Base-by-base conservation (phyloP, 1,140 invertebrate genomes). In the Arion vulgaris region DNA sequence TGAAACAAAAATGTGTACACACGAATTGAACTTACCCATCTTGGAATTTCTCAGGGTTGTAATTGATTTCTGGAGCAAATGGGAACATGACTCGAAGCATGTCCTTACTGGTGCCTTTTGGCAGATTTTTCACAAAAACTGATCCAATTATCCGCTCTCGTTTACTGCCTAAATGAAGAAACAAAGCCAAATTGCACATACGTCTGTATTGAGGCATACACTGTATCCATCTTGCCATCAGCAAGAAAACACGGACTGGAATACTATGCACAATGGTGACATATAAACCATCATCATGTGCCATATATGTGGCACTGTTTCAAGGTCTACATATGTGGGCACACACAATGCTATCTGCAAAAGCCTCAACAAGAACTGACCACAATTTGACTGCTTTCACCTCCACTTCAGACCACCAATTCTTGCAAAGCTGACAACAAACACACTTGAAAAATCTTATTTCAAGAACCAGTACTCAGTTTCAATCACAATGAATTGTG, bases 41-140 rank as follows among this genome's bases (percentile, higher is more conserved):
- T 81, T 51, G 71, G 45, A 73, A 81, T 74, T 81, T 81, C 69
- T 81, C 80, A n/a, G 80, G 80, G 66, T 81, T 81, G 80, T 9
- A 81, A 74, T 81, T 81, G 0, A 81, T 69, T 81, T 73, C 80
- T 36, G n/a, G 32, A n/a, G 80, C 80, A 74, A 81, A 81, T 53
- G 80, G 80, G 28, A 81, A 81, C 80, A 81, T 69, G 41, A 81
- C 80, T 39, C 49, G 39, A 15, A 81, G 51, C 69, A 74, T 81
- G 19, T 81, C 71, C 49, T 74, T 81, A 28, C 69, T 81, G 68
- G 80, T 74, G 41, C 49, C 49, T 36, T 1, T 26, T 49, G 80
- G 80, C 51, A 74, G 71, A 45, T 74, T 81, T 81, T 81, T 81
- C 80, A 81, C 41, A 74, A 81, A 11, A 57, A 57, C 53, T n/a